Evolutionary conservation across 2,113 vertebrate genomes (phyloP).

Genomic region (Kryptolebias marmoratus): DNA sequence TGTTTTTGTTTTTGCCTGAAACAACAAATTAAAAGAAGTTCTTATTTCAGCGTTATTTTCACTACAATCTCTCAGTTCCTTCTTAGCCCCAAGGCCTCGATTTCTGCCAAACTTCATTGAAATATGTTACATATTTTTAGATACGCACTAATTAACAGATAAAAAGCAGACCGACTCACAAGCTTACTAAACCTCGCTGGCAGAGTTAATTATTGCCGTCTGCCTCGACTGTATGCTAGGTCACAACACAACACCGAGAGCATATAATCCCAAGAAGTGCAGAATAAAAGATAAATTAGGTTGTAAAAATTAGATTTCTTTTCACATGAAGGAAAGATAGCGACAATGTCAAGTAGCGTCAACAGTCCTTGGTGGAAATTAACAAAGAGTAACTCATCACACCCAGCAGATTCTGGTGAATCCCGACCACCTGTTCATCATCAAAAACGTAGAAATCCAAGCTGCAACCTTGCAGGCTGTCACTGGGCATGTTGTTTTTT

Average conservation of each 20-base stretch:
- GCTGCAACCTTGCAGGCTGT: background rate
- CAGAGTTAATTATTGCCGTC: slow-evolving; percentile 29
- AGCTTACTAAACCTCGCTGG: slow-evolving; percentile 17
- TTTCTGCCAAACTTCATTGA: slow-evolving; percentile 21
- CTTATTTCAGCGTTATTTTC: background rate
- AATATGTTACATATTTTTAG: slow-evolving; percentile 21
- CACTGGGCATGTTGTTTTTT: too few species aligned
- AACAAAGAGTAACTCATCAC: background rate
- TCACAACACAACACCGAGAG: slow-evolving; percentile 14
- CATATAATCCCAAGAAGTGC: slow-evolving; percentile 7
- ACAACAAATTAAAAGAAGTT: background rate
- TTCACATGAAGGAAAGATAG: slow-evolving; percentile 2
- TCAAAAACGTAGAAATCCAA: slow-evolving; percentile 39
- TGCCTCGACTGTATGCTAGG: background rate
- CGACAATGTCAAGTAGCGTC: slow-evolving; percentile 33
- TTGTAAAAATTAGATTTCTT: slow-evolving; percentile 23
- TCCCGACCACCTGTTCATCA: slow-evolving; percentile 35
- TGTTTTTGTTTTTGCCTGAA: slow-evolving; percentile 5
- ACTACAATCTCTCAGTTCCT: slow-evolving; percentile 15
- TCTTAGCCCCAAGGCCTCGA: background rate
- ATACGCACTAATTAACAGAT: slow-evolving; percentile 25
- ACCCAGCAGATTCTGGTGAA: slow-evolving; percentile 22
- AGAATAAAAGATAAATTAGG: slow-evolving; percentile 17
- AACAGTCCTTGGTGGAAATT: slow-evolving; percentile 17
- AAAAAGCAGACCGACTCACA: slow-evolving; percentile 16